phyloP scores from a whole-genome alignment of 1,140 invertebrate species.

The Centruroides sculpturatus region DNA sequence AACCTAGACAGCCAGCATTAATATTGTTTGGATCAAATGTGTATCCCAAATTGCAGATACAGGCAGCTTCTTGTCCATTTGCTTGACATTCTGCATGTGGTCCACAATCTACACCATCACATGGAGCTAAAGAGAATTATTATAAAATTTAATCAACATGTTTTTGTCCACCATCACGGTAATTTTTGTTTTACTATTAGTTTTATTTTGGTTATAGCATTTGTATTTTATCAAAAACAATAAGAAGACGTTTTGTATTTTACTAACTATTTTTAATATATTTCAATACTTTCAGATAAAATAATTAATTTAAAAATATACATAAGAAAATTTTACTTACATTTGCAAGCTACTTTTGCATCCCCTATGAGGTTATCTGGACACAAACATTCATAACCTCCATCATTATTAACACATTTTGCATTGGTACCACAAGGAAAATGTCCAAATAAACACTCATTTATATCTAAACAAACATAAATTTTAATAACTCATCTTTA shows the following conservation, averaged over 20 bases:
- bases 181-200: no score
- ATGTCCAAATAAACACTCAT: conserved; percentile 53
- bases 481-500: neutral
- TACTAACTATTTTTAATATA: no score
- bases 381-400: conserved; percentile 26
- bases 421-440: conserved; percentile 84
- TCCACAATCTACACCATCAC: conserved; percentile 77
- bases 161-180: no score
- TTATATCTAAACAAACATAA: conserved; percentile 42
- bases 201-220: no score
- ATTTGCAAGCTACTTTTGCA: conserved; percentile 25
- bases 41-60: conserved; percentile 77
- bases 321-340: conserved; percentile 20
- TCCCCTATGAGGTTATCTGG: conserved; percentile 25
- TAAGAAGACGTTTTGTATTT: no score
- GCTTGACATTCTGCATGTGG: conserved; percentile 75
- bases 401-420: conserved; percentile 71
- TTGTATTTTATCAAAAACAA: no score
- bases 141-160: no score
- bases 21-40: conserved; percentile 79
- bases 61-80: conserved; percentile 75
- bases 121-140: conserved; percentile 46
- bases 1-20: conserved; percentile 66
- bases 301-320: no score
- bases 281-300: no score